phyloP scores from a whole-genome alignment of 2,797 vertebrate species.

The Podarcis lilfordi region DNA sequence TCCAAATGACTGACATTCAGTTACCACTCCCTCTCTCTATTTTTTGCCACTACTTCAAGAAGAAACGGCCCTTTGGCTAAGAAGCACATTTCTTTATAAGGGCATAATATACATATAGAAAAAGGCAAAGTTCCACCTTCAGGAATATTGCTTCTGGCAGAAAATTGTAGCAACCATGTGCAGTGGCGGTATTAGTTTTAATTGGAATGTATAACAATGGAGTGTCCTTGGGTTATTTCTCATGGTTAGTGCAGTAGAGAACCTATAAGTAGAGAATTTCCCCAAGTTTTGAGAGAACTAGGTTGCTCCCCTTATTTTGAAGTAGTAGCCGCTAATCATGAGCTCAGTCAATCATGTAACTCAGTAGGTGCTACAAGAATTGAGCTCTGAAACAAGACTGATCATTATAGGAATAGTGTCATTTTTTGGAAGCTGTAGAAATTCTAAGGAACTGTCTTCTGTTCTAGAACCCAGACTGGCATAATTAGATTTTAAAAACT shows the following conservation, averaged over 20 bases:
- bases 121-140: constrained; percentile 1
- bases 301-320: background rate
- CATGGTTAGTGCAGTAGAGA: background rate
- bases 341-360: background rate
- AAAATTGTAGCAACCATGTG: background rate
- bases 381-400: background rate
- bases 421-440: background rate
- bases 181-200: background rate
- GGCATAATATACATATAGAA: constrained; percentile 1
- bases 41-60: background rate
- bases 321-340: background rate
- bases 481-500: background rate
- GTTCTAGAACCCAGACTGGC: background rate
- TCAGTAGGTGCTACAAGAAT: background rate
- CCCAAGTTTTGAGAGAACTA: background rate
- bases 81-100: background rate
- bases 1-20: background rate
- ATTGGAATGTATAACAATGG: background rate
- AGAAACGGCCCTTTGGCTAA: background rate
- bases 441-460: background rate
- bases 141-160: background rate
- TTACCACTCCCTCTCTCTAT: background rate
- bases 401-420: background rate
- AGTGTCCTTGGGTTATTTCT: background rate
- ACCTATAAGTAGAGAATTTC: background rate